A percentile compares a stretch with the other conserved stretches of the same genome.
phyloP scores from a whole-genome alignment of 2,888 invertebrate genomes.

The Steinernema carpocapsae region DNA sequence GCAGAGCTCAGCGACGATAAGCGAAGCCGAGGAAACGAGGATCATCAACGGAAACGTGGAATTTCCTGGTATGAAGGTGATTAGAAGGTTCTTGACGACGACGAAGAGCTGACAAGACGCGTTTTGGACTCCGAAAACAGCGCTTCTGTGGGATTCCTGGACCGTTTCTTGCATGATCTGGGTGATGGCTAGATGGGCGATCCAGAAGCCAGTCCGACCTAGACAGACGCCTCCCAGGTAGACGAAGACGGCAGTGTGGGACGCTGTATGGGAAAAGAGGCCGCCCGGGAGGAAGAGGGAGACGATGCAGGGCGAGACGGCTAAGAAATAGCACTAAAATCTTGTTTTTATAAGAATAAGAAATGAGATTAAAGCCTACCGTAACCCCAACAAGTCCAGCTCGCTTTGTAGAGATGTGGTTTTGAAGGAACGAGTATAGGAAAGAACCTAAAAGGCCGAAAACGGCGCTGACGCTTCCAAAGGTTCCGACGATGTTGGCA shows the following conservation, averaged over 20 bases:
- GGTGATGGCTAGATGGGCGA: background rate
- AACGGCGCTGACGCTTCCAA: slow-evolving; percentile 31
- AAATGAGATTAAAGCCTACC: too few species aligned
- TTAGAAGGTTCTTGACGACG: background rate
- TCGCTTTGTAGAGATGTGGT: background rate
- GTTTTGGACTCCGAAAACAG: background rate
- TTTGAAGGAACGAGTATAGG: slow-evolving; percentile 13
- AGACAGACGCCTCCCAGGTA: background rate
- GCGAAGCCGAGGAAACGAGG: background rate
- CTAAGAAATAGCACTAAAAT: background rate
- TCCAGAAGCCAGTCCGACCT: background rate
- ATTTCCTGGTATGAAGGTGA: background rate
- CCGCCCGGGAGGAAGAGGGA: background rate
- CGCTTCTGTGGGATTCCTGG: background rate
- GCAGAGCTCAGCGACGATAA: background rate
- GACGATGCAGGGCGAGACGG: background rate
- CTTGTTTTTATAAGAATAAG: background rate
- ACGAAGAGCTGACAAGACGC: background rate
- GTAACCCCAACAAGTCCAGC: slow-evolving; percentile 5
- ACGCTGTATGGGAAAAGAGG: background rate
- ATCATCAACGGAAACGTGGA: background rate
- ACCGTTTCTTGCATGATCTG: slow-evolving; percentile 10
- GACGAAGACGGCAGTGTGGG: background rate
- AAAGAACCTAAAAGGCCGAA: slow-evolving; percentile 37
- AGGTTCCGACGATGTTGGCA: background rate